Evolutionary conservation across 1,140 invertebrate species (phyloP).

Genomic region (Nasonia longicornis): DNA sequence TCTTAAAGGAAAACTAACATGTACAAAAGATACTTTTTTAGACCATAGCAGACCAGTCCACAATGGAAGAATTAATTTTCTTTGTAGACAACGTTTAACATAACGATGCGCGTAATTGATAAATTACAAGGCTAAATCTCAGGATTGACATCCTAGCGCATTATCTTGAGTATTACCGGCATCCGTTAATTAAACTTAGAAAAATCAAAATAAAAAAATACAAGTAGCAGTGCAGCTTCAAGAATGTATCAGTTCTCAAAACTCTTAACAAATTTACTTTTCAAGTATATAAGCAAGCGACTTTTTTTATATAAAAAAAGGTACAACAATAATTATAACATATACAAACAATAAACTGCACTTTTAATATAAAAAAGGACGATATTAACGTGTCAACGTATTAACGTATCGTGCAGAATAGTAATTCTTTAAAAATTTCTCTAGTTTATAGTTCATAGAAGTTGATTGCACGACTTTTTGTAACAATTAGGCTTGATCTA

Average conservation of each 20-base stretch:
- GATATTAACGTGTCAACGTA: slow-evolving; percentile 39
- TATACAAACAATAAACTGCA: slow-evolving; percentile 44
- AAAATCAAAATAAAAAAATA: slow-evolving; percentile 42
- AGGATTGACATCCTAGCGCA: slow-evolving; percentile 33
- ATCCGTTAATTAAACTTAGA: slow-evolving; percentile 36
- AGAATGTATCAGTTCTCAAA: slow-evolving; percentile 33
- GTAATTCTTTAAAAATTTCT: slow-evolving; percentile 35
- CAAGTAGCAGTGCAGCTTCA: slow-evolving; percentile 36
- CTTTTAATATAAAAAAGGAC: slow-evolving; percentile 33
- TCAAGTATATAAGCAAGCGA: slow-evolving; percentile 31
- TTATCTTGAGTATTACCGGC: slow-evolving; percentile 42
- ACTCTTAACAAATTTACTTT: slow-evolving; percentile 38
- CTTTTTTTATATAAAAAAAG: slow-evolving; percentile 38
- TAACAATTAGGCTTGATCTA: slow-evolving; percentile 44
- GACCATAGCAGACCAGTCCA: slow-evolving; percentile 56
- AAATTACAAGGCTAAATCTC: slow-evolving; percentile 39
- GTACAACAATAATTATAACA: slow-evolving; percentile 43
- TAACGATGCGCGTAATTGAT: slow-evolving; percentile 40
- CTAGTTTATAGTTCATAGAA: slow-evolving; percentile 40
- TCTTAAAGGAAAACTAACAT: slow-evolving; percentile 52
- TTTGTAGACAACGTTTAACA: slow-evolving; percentile 40
- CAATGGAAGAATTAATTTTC: slow-evolving; percentile 50
- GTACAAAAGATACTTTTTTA: slow-evolving; percentile 53
- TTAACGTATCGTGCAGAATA: slow-evolving; percentile 38
- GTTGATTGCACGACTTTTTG: slow-evolving; percentile 43